These are phyloP conservation scores for Malacoraja senta DNA, from an alignment of 2,797 vertebrate genomes.

Conservation along the genomic window DNA sequence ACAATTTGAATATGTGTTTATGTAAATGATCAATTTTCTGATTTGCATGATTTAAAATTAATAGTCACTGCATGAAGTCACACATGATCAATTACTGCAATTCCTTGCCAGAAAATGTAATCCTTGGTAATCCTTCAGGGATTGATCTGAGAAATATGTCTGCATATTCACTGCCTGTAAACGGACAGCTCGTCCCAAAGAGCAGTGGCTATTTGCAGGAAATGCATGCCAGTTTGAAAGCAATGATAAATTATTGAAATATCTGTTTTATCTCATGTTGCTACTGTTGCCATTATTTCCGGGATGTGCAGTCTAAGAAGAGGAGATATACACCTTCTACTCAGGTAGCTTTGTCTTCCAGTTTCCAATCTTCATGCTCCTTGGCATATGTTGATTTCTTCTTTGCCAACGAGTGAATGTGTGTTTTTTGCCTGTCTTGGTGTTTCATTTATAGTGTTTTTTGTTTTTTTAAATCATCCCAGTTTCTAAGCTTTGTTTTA, in stretches of 20 bases:
- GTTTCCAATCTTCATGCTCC: neutral
- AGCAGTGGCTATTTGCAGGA: neutral
- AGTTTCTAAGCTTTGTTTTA: neutral
- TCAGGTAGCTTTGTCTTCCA: constrained; percentile 67
- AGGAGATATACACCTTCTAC: constrained; percentile 86
- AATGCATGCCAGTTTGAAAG: constrained; percentile 1
- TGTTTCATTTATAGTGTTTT: neutral
- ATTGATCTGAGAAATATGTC: neutral
- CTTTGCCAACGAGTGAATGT: neutral
- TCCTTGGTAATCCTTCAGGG: no score
- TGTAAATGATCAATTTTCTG: no score
- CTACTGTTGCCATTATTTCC: constrained; percentile 33
- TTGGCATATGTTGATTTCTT: neutral
- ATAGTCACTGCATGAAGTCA: no score
- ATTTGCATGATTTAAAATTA: neutral
- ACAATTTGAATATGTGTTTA: neutral
- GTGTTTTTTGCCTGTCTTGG: neutral
- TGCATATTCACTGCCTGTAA: neutral
- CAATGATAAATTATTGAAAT: constrained; percentile 34
- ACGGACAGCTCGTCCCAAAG: neutral
- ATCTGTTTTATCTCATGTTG: constrained; percentile 30
- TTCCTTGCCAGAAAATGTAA: neutral
- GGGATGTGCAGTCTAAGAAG: constrained; percentile 80
- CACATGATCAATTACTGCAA: neutral
- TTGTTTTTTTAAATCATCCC: neutral